Evolutionary conservation across 2,888 invertebrate species (phyloP).

Genomic region (Chirona hameri): DNA sequence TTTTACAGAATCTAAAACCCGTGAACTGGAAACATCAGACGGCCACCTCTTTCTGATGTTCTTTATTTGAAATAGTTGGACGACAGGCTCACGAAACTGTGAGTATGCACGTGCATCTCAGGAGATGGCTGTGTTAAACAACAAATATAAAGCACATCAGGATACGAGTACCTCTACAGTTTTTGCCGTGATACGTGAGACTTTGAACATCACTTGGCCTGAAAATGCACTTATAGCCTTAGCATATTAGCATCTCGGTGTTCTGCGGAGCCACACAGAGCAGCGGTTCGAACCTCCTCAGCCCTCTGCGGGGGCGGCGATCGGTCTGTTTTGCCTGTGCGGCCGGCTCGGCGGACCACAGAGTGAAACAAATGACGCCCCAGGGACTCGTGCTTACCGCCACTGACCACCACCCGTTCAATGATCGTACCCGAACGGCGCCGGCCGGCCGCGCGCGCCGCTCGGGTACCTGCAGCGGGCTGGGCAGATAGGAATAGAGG

Average conservation of each 20-base stretch:
- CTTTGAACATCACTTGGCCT: no score
- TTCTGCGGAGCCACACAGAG: no score
- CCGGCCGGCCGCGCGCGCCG: no score
- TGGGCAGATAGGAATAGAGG: no score
- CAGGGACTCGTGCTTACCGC: not conserved
- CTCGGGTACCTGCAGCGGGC: no score
- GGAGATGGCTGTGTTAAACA: no score
- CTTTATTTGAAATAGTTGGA: not conserved
- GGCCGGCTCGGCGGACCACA: not conserved
- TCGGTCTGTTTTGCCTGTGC: not conserved
- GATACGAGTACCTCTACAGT: no score
- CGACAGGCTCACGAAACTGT: no score
- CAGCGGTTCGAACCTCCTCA: not conserved
- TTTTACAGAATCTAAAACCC: not conserved
- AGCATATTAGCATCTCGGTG: not conserved
- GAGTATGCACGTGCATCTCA: no score
- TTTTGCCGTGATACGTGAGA: no score
- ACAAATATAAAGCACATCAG: no score
- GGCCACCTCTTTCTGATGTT: not conserved
- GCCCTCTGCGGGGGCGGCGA: not conserved
- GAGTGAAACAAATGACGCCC: conserved; percentile 12
- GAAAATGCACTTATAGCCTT: not conserved
- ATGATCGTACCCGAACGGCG: not conserved
- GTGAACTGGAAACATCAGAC: not conserved
- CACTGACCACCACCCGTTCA: not conserved